These are phyloP conservation scores for Tetraneura akinire DNA, from an alignment of 1,140 invertebrate species.

Conservation along the genomic window DNA sequence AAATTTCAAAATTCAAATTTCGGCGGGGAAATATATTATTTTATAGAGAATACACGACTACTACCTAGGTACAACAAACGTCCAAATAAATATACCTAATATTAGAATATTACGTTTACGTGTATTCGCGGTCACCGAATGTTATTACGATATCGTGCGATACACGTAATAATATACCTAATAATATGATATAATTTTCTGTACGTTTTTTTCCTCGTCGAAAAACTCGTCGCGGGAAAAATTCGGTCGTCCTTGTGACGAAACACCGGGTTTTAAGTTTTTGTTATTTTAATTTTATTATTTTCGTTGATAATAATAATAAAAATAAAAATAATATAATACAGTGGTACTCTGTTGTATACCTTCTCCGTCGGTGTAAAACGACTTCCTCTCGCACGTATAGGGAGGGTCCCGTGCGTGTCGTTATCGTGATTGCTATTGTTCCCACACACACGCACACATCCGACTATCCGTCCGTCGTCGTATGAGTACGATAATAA, in stretches of 20 bases:
- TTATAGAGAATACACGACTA: too few species aligned
- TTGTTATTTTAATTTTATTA: not conserved
- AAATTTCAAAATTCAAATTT: too few species aligned
- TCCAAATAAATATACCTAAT: too few species aligned
- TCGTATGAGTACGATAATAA: not conserved
- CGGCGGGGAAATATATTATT: too few species aligned
- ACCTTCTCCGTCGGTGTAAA: slow-evolving; percentile 20
- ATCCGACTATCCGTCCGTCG: slow-evolving; percentile 17
- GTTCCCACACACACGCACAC: slow-evolving; percentile 37
- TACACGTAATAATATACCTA: too few species aligned
- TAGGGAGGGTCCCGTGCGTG: slow-evolving; percentile 42
- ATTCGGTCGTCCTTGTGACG: not conserved
- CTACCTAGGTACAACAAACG: too few species aligned
- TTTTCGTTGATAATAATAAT: not conserved
- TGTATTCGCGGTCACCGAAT: too few species aligned
- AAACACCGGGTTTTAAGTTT: not conserved
- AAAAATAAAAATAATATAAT: not conserved
- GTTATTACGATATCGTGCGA: too few species aligned
- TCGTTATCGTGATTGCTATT: slow-evolving; percentile 43
- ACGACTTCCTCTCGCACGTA: slow-evolving; percentile 31
- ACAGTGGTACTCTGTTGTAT: not conserved
- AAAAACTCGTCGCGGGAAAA: slow-evolving; percentile 13
- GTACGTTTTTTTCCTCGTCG: not conserved
- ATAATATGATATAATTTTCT: too few species aligned
- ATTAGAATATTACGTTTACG: too few species aligned